Evolutionary conservation across 2,888 invertebrate genomes (phyloP), one percentile per base, ranked within the genome.

Genomic region (Drosophila greeni): DNA sequence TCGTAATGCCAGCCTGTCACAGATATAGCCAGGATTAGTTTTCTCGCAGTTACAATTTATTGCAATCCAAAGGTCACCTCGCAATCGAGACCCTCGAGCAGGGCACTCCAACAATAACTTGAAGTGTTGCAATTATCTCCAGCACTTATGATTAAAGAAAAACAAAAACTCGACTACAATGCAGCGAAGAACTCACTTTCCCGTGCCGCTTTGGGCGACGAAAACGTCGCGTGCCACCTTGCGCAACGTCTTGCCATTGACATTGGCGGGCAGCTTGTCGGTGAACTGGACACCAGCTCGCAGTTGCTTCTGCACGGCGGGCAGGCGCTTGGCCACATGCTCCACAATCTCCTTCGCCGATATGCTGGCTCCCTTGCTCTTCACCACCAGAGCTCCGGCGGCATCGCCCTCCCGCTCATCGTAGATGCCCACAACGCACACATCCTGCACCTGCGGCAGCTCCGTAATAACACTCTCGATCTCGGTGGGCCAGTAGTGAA

Each of bases 381-480:
- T 76, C 2, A 86, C 77, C 16, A 87, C 57, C 52, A 86, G 66
- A 4, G 87, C 88, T 0, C 86, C 85, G 2, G 87, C 86, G 1
- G 84, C 71, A 58, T 86, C 84, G 0, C 78, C 84, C 2, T 66
- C 60, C 1, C 72, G 66, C 33, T 72, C 75, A 54, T 87, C 83
- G 2, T 84, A 81, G 43, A 87, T 72, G n/a, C 87, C 86, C 37
- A 85, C 79, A 4, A 87, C 87, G 42, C 85, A 86, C 5, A 84
- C 85, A 9, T 85, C 84, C 51, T 72, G 56, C 6, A 88, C 82
- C 40, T 83, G 79, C 0, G 76, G 65, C 36, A 86, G 52, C 29
- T 80, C 73, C 2, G 75, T 29, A 24, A 88, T 84, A 0, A 79
- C 69, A 11, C 67, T 64, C 69, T 88, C 88, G n/a, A 88, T 86